Evolutionary conservation across 2,888 invertebrate genomes (phyloP).

Genomic region (Trichacis sp.): DNA sequence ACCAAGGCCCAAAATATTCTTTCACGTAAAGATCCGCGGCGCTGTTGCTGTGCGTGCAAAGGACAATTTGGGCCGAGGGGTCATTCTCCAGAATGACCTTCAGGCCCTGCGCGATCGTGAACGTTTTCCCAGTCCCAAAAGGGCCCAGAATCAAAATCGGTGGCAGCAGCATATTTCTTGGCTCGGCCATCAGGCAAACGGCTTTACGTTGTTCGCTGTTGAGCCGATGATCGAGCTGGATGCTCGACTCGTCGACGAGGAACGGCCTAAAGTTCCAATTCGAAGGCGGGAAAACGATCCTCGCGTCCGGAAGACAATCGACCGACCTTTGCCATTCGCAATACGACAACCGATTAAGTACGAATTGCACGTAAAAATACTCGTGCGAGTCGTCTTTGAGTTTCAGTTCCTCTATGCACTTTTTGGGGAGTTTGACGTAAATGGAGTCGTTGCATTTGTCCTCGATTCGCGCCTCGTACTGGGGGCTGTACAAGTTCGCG

Average conservation of each 20-base stretch:
- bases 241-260: constrained; percentile 70
- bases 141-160: constrained; percentile 83
- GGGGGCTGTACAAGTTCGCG: background rate
- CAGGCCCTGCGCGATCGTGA: constrained; percentile 77
- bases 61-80: constrained; percentile 77
- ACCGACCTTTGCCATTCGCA: constrained; percentile 89
- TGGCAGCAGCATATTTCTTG: constrained; percentile 74
- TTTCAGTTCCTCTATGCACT: constrained; percentile 75
- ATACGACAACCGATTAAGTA: constrained; percentile 82
- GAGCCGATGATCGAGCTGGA: constrained; percentile 57
- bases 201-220: constrained; percentile 86
- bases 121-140: constrained; percentile 90
- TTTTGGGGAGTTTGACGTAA: constrained; percentile 78
- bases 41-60: constrained; percentile 90
- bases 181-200: constrained; percentile 80
- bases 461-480: constrained; percentile 81
- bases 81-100: constrained; percentile 71
- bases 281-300: constrained; percentile 77
- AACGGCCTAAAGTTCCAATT: constrained; percentile 45
- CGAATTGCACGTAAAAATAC: constrained; percentile 82
- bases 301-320: constrained; percentile 79
- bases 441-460: constrained; percentile 85
- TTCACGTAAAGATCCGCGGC: constrained; percentile 88
- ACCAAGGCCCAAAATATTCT: constrained; percentile 84
- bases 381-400: constrained; percentile 73